A percentile compares a stretch with the other conserved stretches of the same genome.
Evolutionary conservation across 1,140 invertebrate genomes (phyloP).

Genomic region (Hydropsyche tenuis): DNA sequence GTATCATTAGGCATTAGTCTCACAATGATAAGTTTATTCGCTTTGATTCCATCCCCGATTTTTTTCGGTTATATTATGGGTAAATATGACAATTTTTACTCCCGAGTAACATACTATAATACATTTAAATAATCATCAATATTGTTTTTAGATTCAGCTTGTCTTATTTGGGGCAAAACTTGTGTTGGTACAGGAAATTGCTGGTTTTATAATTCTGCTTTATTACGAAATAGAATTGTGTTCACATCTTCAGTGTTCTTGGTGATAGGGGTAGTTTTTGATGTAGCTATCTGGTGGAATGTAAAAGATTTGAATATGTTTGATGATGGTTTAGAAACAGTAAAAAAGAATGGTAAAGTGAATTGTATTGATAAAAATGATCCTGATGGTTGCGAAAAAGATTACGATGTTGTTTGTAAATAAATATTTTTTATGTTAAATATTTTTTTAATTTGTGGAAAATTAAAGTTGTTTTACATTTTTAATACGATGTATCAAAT

Average conservation of each 20-base stretch:
- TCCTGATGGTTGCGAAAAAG: no score
- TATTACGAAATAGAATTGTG: slow-evolving; percentile 70
- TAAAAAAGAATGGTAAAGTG: no score
- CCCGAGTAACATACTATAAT: not conserved
- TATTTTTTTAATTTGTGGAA: no score
- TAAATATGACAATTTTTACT: slow-evolving; percentile 54
- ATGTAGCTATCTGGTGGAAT: slow-evolving; percentile 75
- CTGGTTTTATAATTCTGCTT: slow-evolving; percentile 74
- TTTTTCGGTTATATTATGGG: slow-evolving; percentile 75
- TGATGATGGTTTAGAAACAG: no score
- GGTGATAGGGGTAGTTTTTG: slow-evolving; percentile 69
- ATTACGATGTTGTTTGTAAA: no score
- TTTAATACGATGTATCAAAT: no score
- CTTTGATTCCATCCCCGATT: slow-evolving; percentile 76
- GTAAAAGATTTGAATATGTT: slow-evolving; percentile 75
- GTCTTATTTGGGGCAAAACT: slow-evolving; percentile 77
- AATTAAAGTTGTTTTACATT: no score
- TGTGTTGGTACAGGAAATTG: slow-evolving; percentile 76
- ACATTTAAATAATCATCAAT: not conserved
- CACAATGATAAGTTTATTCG: slow-evolving; percentile 71
- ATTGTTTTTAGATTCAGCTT: slow-evolving; percentile 69
- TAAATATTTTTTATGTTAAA: no score
- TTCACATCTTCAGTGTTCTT: slow-evolving; percentile 72
- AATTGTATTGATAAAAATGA: no score
- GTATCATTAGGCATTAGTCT: slow-evolving; percentile 74